These are phyloP conservation scores for Lagorchestes hirsutus DNA, from an alignment of 2,797 vertebrate species.

Conservation along the genomic window DNA sequence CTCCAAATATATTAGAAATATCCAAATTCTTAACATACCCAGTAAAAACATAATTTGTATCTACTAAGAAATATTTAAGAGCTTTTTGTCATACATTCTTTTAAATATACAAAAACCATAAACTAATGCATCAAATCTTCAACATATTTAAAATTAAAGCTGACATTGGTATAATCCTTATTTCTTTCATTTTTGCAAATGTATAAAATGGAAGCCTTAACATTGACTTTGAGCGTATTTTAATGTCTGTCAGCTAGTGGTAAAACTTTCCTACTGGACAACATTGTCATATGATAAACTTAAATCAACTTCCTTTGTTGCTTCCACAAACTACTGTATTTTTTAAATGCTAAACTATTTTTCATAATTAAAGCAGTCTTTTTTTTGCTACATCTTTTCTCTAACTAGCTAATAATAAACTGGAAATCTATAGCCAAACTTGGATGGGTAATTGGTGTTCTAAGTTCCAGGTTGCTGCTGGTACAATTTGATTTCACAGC, in stretches of 20 bases:
- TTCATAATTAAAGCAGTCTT: conserved; percentile 31
- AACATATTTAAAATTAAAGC: conserved; percentile 26
- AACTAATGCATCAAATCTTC: conserved; percentile 12
- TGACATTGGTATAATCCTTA: conserved; percentile 24
- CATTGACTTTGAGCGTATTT: neutral
- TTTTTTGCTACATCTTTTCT: conserved; percentile 24
- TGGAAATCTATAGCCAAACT: conserved; percentile 9
- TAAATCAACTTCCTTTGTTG: neutral
- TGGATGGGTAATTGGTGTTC: neutral
- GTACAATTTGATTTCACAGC: neutral
- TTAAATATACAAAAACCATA: neutral
- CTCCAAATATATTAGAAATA: neutral
- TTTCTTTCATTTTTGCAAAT: neutral
- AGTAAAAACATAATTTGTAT: conserved; percentile 12
- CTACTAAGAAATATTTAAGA: neutral
- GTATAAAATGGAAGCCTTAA: conserved; percentile 29
- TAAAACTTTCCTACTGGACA: conserved; percentile 37
- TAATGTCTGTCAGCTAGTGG: conserved; percentile 11
- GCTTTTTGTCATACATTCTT: neutral
- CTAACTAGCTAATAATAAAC: conserved; percentile 16
- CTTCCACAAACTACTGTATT: neutral
- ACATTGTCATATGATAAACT: conserved; percentile 5
- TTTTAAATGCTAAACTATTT: neutral
- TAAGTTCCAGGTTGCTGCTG: neutral
- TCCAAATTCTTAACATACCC: neutral